Percentiles rank a stretch among this genome's conserved stretches.
Evolutionary conservation across 2,888 invertebrate species (phyloP).

Genomic region (Cheilosia vernalis): DNA sequence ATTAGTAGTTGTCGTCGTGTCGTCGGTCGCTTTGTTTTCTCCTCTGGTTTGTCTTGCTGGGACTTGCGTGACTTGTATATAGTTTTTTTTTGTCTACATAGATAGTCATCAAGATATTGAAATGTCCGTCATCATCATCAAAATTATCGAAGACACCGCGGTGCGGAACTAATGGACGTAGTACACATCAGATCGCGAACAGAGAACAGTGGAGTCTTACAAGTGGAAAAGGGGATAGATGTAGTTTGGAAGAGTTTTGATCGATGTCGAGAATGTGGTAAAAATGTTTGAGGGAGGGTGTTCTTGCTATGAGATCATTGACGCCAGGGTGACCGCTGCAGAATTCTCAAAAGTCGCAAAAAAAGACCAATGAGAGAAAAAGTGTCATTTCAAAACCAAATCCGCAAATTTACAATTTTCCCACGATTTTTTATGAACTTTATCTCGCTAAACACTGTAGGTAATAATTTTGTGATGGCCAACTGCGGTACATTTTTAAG

Average conservation of each 20-base stretch:
- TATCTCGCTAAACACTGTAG: no score
- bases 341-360: no score
- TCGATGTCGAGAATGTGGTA: not conserved
- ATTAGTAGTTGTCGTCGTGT: conserved; percentile 71
- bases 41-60: conserved; percentile 29
- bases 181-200: not conserved
- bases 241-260: not conserved
- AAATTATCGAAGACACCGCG: conserved; percentile 36
- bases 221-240: not conserved
- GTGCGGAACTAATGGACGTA: conserved; percentile 15
- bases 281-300: no score
- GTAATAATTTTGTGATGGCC: no score
- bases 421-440: no score
- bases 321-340: no score
- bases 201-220: conserved; percentile 7
- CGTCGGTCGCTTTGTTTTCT: conserved; percentile 61
- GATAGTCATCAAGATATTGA: conserved; percentile 61
- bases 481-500: no score
- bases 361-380: no score
- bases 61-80: conserved; percentile 3
- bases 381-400: no score
- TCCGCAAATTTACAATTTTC: no score
- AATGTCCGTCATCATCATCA: conserved; percentile 70
- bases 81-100: conserved; percentile 33
- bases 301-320: no score